Evolutionary conservation across 2,797 vertebrate species (phyloP).

Genomic region (Coluber constrictor): DNA sequence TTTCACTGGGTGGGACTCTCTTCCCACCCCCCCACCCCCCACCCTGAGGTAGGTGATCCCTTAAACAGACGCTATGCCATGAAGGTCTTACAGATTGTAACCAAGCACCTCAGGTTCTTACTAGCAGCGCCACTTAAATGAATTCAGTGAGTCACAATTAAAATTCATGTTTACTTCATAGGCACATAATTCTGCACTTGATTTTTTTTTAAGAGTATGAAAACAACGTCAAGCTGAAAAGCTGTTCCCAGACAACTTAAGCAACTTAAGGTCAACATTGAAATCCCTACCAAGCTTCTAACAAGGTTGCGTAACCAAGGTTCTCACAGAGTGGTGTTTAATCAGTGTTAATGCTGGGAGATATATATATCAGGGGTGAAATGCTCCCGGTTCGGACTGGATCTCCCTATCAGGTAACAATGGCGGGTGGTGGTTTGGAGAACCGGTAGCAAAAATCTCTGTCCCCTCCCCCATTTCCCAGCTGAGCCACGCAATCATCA

Average conservation of each 20-base stretch:
- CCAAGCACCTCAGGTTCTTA: slow-evolving; percentile 23
- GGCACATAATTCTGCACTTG: slow-evolving; percentile 58
- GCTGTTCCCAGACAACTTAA: slow-evolving; percentile 54
- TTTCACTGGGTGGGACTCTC: not conserved
- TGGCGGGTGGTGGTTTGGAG: too few relatives aligned
- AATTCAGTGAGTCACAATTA: slow-evolving; percentile 59
- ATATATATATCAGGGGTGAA: too few relatives aligned
- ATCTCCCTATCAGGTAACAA: too few relatives aligned
- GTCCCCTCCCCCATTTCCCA: too few relatives aligned
- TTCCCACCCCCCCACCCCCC: too few relatives aligned
- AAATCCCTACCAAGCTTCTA: slow-evolving; percentile 1
- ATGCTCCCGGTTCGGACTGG: too few relatives aligned
- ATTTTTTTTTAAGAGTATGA: slow-evolving; percentile 40
- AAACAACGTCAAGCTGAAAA: slow-evolving; percentile 46
- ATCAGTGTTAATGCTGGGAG: too few relatives aligned
- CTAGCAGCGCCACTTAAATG: slow-evolving; percentile 47
- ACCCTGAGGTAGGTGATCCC: not conserved
- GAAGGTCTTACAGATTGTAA: not conserved
- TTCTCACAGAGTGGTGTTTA: not conserved
- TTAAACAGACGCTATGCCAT: not conserved
- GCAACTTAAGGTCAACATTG: slow-evolving; percentile 35
- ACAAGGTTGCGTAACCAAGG: not conserved
- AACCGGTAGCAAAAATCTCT: too few relatives aligned
- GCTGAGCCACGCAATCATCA: too few relatives aligned
- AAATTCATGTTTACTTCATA: slow-evolving; percentile 61